Conservation (phyloP, 2,888 invertebrate species). For the Aelia acuminata region DNA sequence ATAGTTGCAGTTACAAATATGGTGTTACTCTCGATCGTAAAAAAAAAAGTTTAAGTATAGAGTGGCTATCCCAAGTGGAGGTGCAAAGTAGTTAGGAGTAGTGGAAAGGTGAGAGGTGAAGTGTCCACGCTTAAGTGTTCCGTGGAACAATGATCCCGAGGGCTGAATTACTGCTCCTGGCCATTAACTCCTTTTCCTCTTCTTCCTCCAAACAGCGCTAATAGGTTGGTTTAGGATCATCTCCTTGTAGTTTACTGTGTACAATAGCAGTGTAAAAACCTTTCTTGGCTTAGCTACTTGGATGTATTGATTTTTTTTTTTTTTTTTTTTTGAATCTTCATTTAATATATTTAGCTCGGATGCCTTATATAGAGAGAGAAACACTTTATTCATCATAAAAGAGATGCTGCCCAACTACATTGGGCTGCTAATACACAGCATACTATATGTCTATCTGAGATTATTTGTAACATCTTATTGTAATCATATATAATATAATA, state of each 20-base stretch:
- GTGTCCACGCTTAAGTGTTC: constrained; percentile 22
- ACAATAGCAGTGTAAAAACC: background rate
- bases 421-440: no score
- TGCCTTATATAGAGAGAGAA: no score
- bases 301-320: no score
- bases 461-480: no score
- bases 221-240: constrained; percentile 30
- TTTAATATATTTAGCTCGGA: no score
- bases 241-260: background rate
- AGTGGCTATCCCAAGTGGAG: background rate
- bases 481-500: no score
- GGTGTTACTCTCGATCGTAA: no score
- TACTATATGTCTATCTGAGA: no score
- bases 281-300: background rate
- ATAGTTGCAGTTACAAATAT: no score
- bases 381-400: no score
- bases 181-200: constrained; percentile 19
- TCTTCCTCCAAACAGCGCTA: background rate
- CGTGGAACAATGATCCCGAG: constrained; percentile 10
- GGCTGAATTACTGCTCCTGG: constrained; percentile 29
- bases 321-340: no score
- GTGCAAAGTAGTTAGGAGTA: background rate
- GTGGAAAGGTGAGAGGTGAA: constrained; percentile 4
- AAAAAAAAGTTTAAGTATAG: background rate
- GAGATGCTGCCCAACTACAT: no score